Evolutionary conservation across 2,888 invertebrate species (phyloP), one percentile per base, ranked within the genome.

Genomic region (Acanthosepion lycidas): DNA sequence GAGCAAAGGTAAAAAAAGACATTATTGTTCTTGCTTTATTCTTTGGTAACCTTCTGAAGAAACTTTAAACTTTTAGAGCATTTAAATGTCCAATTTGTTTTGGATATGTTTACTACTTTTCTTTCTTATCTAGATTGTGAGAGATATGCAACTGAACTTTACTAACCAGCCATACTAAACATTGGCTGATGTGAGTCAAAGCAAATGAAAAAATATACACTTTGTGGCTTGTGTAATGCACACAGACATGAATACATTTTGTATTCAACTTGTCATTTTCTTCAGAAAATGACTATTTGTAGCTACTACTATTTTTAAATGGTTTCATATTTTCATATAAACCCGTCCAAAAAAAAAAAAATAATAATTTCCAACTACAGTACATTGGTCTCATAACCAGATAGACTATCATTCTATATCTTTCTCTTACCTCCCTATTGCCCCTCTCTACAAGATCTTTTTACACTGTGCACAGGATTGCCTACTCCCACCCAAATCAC

Each of bases 271-370:
- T 78, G 78, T 15, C n/a, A 78, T 78, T 78, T 78, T n/a, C 78
- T 78, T 33, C 3, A 78, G 15, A 9, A 78, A 78, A 78, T 33
- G n/a, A 5, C 2, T n/a, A 78, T 78, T 78, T 33, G 15, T 78
- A 78, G n/a, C n/a, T n/a, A n/a, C n/a, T n/a, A n/a, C 15, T 78
- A 78, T 78, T 78, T 78, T 78, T 78, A 78, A 78, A 78, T 78
- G 78, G n/a, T 78, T 78, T 78, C 78, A 78, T 78, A 78, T 78
- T 78, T 78, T 33, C n/a, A 78, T 15, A 78, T n/a, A n/a, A n/a
- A n/a, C n/a, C 78, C 78, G n/a, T n/a, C n/a, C n/a, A 78, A 78
- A 78, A 78, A 78, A 78, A 78, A 78, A 15, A 15, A n/a, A 23
- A n/a, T n/a, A 33, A 78, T 12, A 78, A 78, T 1, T n/a, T 78